Base-by-base conservation (phyloP, 1,140 invertebrate genomes). In the Drosophila prosaltans region DNA sequence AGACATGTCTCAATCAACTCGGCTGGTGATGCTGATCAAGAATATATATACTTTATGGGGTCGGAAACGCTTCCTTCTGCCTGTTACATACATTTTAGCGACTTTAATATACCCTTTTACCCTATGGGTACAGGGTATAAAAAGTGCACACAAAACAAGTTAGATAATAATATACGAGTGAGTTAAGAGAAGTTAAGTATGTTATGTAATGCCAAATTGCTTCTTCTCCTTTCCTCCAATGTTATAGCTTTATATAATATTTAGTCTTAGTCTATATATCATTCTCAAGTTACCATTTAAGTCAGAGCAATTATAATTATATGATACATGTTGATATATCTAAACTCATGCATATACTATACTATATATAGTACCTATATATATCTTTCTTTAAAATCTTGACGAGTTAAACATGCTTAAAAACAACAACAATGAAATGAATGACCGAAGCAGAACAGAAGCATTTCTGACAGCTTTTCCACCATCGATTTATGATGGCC, bases 401-500 rank as follows among this genome's bases (percentile, higher is more conserved):
- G 66, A 70, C 65, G 64, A 51, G 45, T 51, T 36, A 4, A 80
- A 78, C 68, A 66, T 75, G 64, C 78, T 6, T 5, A 36, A 86
- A 88, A 89, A 81, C 74, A 61, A 60, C 43, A 28, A 69, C 48
- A 45, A 57, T 6, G 45, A 62, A 45, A 51, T 8, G 40, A 61
- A 51, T 5, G 16, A 30, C 28, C 1, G 9, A 10, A 21, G 6
- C 16, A 8, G 24, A 51, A 24, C 24, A 51, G 45, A 26, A 51
- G 45, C 45, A 51, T 24, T 51, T 51, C 45, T 60, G 67, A 69
- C 68, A 67, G 51, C 39, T 72, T 58, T 63, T 30, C 59, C 58
- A 83, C 70, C 76, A 72, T 80, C 80, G 80, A 88, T 88, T 80
- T 89, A 80, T 74, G 70, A 70, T 70, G 77, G 74, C 65, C 55